phyloP scores from a whole-genome alignment of 2,888 invertebrate genomes.

The Agrilus biguttatus region DNA sequence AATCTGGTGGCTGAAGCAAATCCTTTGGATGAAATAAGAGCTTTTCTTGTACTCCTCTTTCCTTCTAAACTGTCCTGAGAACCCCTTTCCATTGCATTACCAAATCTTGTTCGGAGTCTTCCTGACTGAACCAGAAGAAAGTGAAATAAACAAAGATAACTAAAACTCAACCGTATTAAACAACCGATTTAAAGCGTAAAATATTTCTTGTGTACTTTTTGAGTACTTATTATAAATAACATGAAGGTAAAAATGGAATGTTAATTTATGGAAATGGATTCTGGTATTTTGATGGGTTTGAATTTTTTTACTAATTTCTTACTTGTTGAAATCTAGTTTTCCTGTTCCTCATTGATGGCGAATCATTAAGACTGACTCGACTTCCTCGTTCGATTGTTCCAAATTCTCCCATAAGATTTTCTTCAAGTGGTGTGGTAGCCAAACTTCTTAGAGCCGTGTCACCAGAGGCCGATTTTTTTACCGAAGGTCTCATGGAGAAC shows the following conservation, averaged over 20 bases:
- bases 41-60: conserved; percentile 31
- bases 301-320: conserved; percentile 20
- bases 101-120: conserved; percentile 33
- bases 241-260: too few species aligned
- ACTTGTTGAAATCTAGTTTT: conserved; percentile 79
- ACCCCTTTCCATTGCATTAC: conserved; percentile 30
- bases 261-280: too few species aligned
- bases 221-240: too few species aligned
- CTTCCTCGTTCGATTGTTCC: conserved; percentile 33
- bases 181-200: too few species aligned
- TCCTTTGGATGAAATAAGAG: conserved; percentile 48
- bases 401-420: conserved; percentile 32
- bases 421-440: conserved; percentile 43
- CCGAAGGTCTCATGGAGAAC: conserved; percentile 25
- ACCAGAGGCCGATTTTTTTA: conserved; percentile 69
- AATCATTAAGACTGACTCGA: conserved; percentile 48
- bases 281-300: too few species aligned
- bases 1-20: conserved; percentile 56
- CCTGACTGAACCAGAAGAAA: conserved; percentile 14
- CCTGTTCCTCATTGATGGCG: conserved; percentile 63
- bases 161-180: too few species aligned
- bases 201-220: too few species aligned
- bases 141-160: conserved; percentile 27
- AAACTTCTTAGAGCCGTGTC: conserved; percentile 57
- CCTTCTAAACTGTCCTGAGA: conserved; percentile 41